phyloP scores from a whole-genome alignment of 2,797 vertebrate genomes.

The Sparidentex hasta region DNA sequence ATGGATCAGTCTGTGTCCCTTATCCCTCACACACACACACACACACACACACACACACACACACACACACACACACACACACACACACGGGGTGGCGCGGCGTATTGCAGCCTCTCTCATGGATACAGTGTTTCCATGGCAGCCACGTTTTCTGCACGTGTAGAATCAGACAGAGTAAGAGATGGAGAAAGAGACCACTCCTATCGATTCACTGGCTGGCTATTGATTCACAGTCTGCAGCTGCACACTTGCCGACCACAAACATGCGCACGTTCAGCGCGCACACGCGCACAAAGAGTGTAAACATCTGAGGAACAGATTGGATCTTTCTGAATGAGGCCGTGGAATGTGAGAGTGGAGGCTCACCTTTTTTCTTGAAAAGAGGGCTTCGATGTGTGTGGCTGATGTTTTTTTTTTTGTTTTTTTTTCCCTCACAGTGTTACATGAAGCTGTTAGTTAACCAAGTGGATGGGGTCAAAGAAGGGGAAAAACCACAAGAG shows the following conservation, averaged over 20 bases:
- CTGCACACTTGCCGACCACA: conserved; percentile 63
- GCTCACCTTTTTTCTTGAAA: conserved; percentile 13
- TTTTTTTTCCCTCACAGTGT: neutral
- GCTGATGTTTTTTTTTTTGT: neutral
- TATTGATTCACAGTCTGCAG: conserved; percentile 72
- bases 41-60: neutral
- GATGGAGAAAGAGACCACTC: conserved; percentile 70
- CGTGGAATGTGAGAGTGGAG: conserved; percentile 48
- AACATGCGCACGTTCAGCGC: conserved; percentile 28
- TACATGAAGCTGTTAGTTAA: conserved; percentile 1
- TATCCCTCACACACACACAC: conserved; percentile 41
- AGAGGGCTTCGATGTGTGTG: neutral
- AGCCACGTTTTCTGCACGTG: conserved; percentile 84
- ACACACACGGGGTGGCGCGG: conserved; percentile 14
- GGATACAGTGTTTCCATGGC: conserved; percentile 85
- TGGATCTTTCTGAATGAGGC: conserved; percentile 31
- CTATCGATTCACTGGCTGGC: conserved; percentile 67
- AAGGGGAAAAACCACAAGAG: neutral
- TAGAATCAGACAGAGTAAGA: conserved; percentile 63
- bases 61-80: neutral
- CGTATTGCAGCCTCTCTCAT: conserved; percentile 74
- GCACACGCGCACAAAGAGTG: conserved; percentile 31
- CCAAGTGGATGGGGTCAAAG: neutral
- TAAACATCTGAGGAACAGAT: conserved; percentile 50
- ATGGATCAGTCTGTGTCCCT: conserved; percentile 77